Conservation (phyloP, 2,113 vertebrate genomes). For the Halcyon senegalensis region DNA sequence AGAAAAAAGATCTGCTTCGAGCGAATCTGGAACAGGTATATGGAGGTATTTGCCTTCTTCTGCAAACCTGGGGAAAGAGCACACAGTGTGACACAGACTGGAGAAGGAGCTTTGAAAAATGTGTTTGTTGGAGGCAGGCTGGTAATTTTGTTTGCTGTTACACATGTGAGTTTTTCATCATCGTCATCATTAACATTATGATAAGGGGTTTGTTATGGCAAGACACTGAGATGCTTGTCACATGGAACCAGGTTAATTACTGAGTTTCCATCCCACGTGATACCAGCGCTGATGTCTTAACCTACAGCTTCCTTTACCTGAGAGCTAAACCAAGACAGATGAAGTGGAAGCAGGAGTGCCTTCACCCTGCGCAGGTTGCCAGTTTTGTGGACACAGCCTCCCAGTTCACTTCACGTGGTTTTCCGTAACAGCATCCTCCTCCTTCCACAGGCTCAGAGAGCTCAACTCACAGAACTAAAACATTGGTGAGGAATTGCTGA, state of each 20-base stretch:
- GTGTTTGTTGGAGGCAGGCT: not conserved
- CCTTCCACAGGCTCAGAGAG: not conserved
- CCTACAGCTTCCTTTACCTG: not conserved
- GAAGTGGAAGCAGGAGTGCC: not conserved
- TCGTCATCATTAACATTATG: not conserved
- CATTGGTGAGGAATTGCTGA: not conserved
- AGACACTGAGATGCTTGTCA: not conserved
- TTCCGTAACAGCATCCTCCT: not conserved
- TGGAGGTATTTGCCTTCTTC: conserved; percentile 57
- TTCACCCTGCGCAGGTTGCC: not conserved
- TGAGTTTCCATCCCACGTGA: not conserved
- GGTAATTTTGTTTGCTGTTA: not conserved
- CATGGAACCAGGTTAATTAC: not conserved
- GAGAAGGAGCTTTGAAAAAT: not conserved
- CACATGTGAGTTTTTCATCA: not conserved
- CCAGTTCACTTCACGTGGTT: not conserved
- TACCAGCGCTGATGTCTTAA: not conserved
- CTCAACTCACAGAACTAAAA: not conserved
- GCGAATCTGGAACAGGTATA: conserved; percentile 75
- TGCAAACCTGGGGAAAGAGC: conserved; percentile 59
- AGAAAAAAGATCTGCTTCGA: conserved; percentile 61
- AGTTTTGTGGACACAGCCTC: not conserved
- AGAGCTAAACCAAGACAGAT: not conserved
- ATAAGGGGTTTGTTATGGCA: not conserved
- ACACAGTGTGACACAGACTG: not conserved